phyloP scores from a whole-genome alignment of 2,797 vertebrate genomes.

The Pangasius krempfi region DNA sequence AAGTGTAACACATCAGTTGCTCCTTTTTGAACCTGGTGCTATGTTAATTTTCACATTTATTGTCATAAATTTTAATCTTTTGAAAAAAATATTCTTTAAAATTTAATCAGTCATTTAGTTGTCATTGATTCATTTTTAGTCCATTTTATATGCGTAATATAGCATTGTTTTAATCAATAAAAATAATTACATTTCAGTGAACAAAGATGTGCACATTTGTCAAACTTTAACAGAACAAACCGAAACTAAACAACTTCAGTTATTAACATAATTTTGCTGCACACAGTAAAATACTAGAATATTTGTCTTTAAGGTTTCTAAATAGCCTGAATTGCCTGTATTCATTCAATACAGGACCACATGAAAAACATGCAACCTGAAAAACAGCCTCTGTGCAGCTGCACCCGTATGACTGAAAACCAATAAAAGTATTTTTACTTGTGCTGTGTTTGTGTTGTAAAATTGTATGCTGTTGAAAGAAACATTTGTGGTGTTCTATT shows the following conservation, averaged over 20 bases:
- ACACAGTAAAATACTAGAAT: neutral
- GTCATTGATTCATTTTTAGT: neutral
- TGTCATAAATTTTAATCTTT: neutral
- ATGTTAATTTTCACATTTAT: neutral
- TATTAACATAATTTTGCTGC: neutral
- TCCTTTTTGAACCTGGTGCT: neutral
- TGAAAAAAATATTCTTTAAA: neutral
- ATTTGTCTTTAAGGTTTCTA: neutral
- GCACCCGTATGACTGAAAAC: neutral
- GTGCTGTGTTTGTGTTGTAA: neutral
- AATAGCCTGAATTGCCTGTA: neutral
- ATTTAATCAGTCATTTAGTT: neutral
- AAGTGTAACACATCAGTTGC: neutral
- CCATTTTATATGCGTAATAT: neutral
- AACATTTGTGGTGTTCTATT: neutral
- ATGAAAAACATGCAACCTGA: neutral
- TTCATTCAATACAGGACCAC: neutral
- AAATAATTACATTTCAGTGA: neutral
- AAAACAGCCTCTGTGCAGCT: neutral
- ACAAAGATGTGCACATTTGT: neutral
- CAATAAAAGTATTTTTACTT: neutral
- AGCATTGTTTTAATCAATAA: neutral
- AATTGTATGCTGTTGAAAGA: neutral
- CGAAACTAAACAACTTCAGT: neutral
- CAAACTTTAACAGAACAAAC: neutral